These are phyloP conservation scores for Pseudonaja textilis DNA, from an alignment of 2,113 vertebrate species.

Conservation along the genomic window DNA sequence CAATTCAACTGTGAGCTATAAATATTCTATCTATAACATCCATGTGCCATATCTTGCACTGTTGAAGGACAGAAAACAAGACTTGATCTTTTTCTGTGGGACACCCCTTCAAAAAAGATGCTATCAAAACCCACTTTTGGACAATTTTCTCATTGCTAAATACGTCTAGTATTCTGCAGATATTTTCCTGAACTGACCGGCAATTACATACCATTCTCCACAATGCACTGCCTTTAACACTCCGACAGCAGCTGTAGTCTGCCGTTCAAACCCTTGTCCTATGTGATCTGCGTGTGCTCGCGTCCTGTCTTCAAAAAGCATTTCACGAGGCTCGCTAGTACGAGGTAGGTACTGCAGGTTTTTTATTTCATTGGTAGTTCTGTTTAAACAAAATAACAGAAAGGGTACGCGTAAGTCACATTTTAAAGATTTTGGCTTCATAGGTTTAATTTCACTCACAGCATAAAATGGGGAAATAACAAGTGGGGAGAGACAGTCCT, in stretches of 20 bases:
- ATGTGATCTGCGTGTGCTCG: conserved; percentile 96
- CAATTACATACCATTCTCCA: conserved; percentile 80
- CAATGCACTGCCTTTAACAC: conserved; percentile 91
- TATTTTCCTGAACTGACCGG: not conserved
- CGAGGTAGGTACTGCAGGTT: conserved; percentile 98
- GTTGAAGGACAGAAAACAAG: not conserved
- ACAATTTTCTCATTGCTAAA: not conserved
- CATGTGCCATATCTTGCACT: not conserved
- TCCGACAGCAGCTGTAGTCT: conserved; percentile 94
- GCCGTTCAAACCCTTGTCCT: conserved; percentile 94
- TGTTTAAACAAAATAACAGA: conserved; percentile 45
- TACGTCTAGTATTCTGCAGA: not conserved
- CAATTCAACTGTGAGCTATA: not conserved
- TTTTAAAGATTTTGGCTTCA: not conserved
- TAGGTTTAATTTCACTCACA: not conserved
- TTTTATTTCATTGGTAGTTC: conserved; percentile 99
- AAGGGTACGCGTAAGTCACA: not conserved
- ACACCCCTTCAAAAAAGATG: not conserved
- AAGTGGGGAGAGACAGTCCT: not conserved
- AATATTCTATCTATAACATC: not conserved
- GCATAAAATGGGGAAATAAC: not conserved
- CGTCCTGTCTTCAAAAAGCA: conserved; percentile 96
- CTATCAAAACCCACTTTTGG: not conserved
- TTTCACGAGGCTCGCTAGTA: conserved; percentile 92
- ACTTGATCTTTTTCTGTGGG: not conserved